Evolutionary conservation across 2,888 invertebrate species (phyloP).

Genomic region (Caenorhabditis angaria): DNA sequence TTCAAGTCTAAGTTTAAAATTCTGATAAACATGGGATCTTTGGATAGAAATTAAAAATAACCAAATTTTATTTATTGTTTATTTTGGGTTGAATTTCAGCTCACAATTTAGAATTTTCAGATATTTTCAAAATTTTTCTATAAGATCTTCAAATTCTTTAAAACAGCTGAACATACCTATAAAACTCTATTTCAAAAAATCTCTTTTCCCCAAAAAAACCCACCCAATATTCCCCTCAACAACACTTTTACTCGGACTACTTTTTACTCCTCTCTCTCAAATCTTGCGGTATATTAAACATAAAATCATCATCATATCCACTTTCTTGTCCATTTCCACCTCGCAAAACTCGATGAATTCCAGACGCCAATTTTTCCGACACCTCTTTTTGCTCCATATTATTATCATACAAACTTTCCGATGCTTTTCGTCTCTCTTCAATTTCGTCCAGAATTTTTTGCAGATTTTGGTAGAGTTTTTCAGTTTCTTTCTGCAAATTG

Average conservation of each 20-base stretch:
- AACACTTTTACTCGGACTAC: constrained; percentile 35
- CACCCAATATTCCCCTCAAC: constrained; percentile 11
- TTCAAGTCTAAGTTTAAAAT: no score
- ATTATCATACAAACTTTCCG: constrained; percentile 8
- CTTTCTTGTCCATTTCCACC: constrained; percentile 27
- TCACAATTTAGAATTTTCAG: no score
- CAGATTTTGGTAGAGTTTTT: constrained; percentile 17
- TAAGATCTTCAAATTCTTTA: no score
- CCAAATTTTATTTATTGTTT: no score
- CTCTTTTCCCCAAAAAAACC: background rate
- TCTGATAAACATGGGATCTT: no score
- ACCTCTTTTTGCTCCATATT: constrained; percentile 6
- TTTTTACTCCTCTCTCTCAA: constrained; percentile 45
- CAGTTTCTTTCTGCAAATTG: constrained; percentile 28
- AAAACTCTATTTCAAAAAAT: no score
- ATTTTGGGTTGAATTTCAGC: no score
- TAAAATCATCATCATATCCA: constrained; percentile 54
- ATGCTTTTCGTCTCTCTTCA: constrained; percentile 7
- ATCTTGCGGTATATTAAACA: constrained; percentile 37
- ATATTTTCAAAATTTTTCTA: no score
- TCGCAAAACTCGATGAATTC: constrained; percentile 43
- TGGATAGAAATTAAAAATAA: no score
- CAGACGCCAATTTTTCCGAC: constrained; percentile 32
- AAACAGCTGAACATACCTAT: no score
- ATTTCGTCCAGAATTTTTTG: constrained; percentile 26